A percentile compares a stretch with the other conserved stretches of the same genome.
Evolutionary conservation across 2,113 vertebrate genomes (phyloP).

Genomic region (Trematocara nigrifrons): DNA sequence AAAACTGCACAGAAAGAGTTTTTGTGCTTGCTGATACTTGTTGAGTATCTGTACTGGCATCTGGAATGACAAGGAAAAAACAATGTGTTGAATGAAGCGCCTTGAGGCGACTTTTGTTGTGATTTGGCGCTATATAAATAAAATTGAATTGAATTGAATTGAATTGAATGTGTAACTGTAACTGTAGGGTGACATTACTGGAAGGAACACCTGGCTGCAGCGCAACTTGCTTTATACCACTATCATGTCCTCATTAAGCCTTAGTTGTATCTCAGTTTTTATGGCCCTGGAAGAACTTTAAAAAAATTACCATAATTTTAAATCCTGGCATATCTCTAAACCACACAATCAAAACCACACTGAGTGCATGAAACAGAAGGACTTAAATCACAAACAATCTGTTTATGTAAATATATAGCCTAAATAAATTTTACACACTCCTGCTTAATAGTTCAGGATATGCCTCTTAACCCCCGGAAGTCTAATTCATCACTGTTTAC

Average conservation of each 20-base stretch:
- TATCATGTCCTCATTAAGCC: neutral
- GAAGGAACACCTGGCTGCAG: neutral
- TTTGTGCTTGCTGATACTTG: neutral
- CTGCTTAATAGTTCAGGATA: neutral
- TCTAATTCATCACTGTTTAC: neutral
- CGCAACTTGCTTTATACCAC: neutral
- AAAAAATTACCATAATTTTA: rapidly evolving
- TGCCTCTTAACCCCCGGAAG: neutral
- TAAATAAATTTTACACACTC: neutral
- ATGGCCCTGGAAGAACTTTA: neutral
- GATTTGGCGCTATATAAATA: no score
- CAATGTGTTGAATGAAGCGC: neutral
- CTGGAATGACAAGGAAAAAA: neutral
- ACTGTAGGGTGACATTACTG: neutral
- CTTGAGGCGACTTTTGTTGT: no score
- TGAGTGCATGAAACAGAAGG: neutral
- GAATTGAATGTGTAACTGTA: neutral
- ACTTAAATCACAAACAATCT: neutral
- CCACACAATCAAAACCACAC: neutral
- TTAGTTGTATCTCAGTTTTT: neutral
- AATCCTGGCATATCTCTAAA: neutral
- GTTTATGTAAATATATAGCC: neutral
- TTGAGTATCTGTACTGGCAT: neutral
- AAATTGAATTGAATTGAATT: no score
- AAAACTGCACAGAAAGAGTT: neutral